These are phyloP conservation scores for Trichosurus vulpecula DNA, from an alignment of 2,797 vertebrate genomes.

Conservation along the genomic window DNA sequence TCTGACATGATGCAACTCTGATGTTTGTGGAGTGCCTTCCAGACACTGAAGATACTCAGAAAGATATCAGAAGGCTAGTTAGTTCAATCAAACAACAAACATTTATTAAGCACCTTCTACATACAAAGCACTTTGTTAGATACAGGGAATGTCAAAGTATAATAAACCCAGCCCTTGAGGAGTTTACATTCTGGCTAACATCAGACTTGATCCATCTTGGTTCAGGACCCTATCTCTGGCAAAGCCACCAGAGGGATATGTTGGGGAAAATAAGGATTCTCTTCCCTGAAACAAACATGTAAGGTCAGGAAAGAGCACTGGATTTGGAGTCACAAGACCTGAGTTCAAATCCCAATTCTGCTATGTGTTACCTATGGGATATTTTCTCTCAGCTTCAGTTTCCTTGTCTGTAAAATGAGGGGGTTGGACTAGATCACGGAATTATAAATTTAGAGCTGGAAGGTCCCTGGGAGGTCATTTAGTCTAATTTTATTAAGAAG, in stretches of 20 bases:
- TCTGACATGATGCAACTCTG: background rate
- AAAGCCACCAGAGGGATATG: background rate
- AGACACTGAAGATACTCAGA: background rate
- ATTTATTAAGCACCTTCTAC: background rate
- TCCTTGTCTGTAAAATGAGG: background rate
- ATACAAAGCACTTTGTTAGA: background rate
- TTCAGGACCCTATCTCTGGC: background rate
- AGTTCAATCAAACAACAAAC: background rate
- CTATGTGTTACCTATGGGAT: background rate
- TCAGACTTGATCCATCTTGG: background rate
- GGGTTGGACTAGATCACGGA: background rate
- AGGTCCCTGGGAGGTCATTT: background rate
- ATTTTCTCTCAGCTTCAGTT: background rate
- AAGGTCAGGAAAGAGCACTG: background rate
- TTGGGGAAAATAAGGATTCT: background rate
- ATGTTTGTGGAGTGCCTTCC: background rate
- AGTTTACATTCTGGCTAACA: background rate
- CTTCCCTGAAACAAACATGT: background rate
- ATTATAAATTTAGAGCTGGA: background rate
- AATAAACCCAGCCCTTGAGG: background rate
- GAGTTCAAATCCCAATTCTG: background rate
- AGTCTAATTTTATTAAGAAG: background rate
- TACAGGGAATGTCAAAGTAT: background rate
- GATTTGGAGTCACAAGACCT: background rate
- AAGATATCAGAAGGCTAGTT: background rate